Base-by-base conservation (phyloP, 2,888 invertebrate genomes). In the Drosophila nigricruria region DNA sequence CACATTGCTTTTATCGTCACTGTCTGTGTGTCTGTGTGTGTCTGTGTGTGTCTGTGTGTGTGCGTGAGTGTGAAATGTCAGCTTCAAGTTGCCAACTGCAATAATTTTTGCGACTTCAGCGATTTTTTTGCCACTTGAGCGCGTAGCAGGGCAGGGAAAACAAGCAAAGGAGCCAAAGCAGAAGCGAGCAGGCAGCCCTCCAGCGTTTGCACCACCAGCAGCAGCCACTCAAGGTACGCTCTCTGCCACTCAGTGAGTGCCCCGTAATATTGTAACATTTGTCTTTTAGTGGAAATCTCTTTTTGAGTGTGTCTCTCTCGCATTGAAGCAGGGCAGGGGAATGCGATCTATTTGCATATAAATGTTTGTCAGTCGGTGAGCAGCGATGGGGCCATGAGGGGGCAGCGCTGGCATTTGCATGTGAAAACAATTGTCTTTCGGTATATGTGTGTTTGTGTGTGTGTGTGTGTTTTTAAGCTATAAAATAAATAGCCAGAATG, bases 101-200 rank as follows among this genome's bases (percentile, higher is more conserved):
- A 85, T 85, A 85, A 85, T 88, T 85, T 85, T 87, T 84, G 88
- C 88, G 85, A 85, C 70, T 85, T 87, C 85, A 88, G 88, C 88
- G 85, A 85, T 84, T 85, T 85, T 86, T 87, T 85, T 84, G 82
- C 86, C 86, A 84, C 84, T 84, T 83, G 86, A 84, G 80, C 83
- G 86, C 82, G 80, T 82, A 79, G 81, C 77, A 70, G 56, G 34
- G 72, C 58, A 66, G 12, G 65, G 58, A 53, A 63, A 63, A 84
- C 72, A 82, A 65, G 36, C 16, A 34, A 16, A 27, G 38, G 4
- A 52, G 47, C 23, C 14, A 14, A 38, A 53, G 36, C 25, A 50
- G 36, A 20, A 49, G 54, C 63, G 25, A 58, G 27, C 60, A 43
- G 65, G 66, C 75, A 75, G 61, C 85, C 85, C 85, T 73, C 78